These are phyloP conservation scores for Drosophila ananassae DNA, from an alignment of 1,140 invertebrate species.

Conservation along the genomic window DNA sequence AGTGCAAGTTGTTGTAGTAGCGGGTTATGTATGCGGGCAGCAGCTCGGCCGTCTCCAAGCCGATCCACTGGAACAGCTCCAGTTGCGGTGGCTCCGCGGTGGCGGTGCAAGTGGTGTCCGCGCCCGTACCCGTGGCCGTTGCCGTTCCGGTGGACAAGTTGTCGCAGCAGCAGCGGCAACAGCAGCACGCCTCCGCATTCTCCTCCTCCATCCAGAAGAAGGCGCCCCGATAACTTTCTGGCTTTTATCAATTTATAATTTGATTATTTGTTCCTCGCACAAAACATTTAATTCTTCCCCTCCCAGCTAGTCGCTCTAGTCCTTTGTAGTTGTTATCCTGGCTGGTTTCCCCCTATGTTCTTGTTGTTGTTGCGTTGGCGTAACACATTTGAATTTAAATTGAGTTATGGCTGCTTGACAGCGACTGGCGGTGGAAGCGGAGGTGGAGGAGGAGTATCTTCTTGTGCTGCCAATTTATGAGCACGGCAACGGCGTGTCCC, in stretches of 20 bases:
- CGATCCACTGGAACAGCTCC: slow-evolving; percentile 86
- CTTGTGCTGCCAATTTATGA: slow-evolving; percentile 75
- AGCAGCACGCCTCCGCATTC: slow-evolving; percentile 50
- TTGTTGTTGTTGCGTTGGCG: slow-evolving; percentile 12
- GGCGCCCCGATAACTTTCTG: slow-evolving; percentile 33
- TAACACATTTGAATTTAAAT: slow-evolving; percentile 78
- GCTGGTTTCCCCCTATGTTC: not conserved
- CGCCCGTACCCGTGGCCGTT: slow-evolving; percentile 46
- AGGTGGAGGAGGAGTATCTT: slow-evolving; percentile 25
- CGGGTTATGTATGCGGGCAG: slow-evolving; percentile 89
- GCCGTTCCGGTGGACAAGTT: slow-evolving; percentile 41
- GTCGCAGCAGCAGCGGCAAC: slow-evolving; percentile 65
- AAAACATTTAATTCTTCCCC: slow-evolving; percentile 31
- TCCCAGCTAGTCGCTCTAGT: slow-evolving; percentile 12
- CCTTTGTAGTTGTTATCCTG: slow-evolving; percentile 9
- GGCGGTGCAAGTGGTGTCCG: slow-evolving; percentile 10
- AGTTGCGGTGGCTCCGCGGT: slow-evolving; percentile 28
- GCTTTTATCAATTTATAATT: slow-evolving; percentile 57
- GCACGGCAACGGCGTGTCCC: slow-evolving; percentile 54
- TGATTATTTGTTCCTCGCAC: slow-evolving; percentile 61
- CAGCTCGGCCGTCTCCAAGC: slow-evolving; percentile 87
- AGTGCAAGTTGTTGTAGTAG: slow-evolving; percentile 87
- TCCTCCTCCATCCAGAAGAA: slow-evolving; percentile 58
- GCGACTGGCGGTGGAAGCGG: not conserved
- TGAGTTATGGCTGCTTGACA: slow-evolving; percentile 65